These are phyloP conservation scores for Riptortus pedestris DNA, from an alignment of 1,140 invertebrate species.

Conservation along the genomic window DNA sequence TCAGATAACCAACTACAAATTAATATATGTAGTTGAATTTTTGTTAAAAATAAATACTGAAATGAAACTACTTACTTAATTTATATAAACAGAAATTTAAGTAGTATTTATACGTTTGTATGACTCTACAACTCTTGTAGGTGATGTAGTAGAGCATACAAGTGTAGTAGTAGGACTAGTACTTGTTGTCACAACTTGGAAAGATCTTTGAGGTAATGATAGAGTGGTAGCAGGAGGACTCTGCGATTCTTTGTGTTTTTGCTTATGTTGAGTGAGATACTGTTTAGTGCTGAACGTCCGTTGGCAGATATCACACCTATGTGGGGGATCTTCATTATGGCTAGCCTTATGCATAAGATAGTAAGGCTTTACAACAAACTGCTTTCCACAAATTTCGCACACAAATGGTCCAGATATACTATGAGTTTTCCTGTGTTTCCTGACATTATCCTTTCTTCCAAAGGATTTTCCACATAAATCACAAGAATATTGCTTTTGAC, in stretches of 20 bases:
- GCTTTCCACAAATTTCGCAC: slow-evolving; percentile 60
- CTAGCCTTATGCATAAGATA: slow-evolving; percentile 49
- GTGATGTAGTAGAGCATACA: background rate
- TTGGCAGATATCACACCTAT: slow-evolving; percentile 33
- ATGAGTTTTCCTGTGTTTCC: slow-evolving; percentile 58
- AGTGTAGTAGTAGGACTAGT: background rate
- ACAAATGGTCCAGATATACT: slow-evolving; percentile 54
- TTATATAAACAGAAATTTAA: no score
- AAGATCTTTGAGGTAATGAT: background rate
- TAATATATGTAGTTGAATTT: no score
- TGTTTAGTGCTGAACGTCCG: slow-evolving; percentile 45
- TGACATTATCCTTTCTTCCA: slow-evolving; percentile 62
- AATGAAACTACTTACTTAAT: no score
- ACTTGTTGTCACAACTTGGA: background rate
- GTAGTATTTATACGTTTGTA: background rate
- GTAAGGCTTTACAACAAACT: slow-evolving; percentile 58
- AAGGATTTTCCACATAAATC: slow-evolving; percentile 66
- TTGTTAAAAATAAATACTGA: no score
- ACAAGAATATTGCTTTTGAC: slow-evolving; percentile 61
- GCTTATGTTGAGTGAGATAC: slow-evolving; percentile 42
- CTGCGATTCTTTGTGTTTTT: slow-evolving; percentile 36
- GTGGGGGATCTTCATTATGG: slow-evolving; percentile 39
- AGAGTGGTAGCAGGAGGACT: background rate
- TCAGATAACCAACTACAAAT: no score
- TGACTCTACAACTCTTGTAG: background rate